A percentile compares a stretch with the other conserved stretches of the same genome.
phyloP scores from a whole-genome alignment of 2,797 vertebrate species.

The Lepus townsendii region DNA sequence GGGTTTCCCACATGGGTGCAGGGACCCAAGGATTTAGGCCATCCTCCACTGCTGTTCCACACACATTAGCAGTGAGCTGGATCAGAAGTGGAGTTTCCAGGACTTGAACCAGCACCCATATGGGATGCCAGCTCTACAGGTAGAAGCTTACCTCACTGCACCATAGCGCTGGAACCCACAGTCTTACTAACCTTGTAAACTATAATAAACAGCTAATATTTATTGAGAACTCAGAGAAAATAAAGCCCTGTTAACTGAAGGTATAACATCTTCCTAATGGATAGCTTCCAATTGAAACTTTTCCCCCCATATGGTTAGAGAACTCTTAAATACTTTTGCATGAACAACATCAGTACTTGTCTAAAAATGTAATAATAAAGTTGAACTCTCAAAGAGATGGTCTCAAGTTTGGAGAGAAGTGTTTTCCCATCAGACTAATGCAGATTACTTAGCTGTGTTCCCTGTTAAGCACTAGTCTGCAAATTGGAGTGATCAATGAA shows the following conservation, averaged over 20 bases:
- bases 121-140: too few relatives aligned
- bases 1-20: too few relatives aligned
- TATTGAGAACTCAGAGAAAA: slow-evolving; percentile 54
- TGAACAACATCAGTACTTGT: slow-evolving; percentile 48
- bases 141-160: too few relatives aligned
- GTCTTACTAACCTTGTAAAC: slow-evolving; percentile 58
- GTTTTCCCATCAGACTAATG: neutral
- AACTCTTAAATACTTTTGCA: slow-evolving; percentile 56
- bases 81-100: too few relatives aligned
- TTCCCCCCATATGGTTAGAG: slow-evolving; percentile 53
- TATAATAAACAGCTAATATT: slow-evolving; percentile 56
- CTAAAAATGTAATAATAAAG: slow-evolving; percentile 58
- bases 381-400: slow-evolving; percentile 38
- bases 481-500: neutral
- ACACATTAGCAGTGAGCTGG: too few relatives aligned
- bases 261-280: slow-evolving; percentile 15
- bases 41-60: too few relatives aligned
- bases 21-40: too few relatives aligned
- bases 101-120: too few relatives aligned
- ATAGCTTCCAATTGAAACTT: slow-evolving; percentile 51
- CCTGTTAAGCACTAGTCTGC: neutral
- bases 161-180: too few relatives aligned
- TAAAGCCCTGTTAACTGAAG: slow-evolving; percentile 40
- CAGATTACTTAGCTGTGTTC: slow-evolving; percentile 26
- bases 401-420: slow-evolving; percentile 40